A percentile compares a stretch with the other conserved stretches of the same genome.
Conservation (phyloP, 2,888 invertebrate genomes). For the Chalcosyrphus nemorum region DNA sequence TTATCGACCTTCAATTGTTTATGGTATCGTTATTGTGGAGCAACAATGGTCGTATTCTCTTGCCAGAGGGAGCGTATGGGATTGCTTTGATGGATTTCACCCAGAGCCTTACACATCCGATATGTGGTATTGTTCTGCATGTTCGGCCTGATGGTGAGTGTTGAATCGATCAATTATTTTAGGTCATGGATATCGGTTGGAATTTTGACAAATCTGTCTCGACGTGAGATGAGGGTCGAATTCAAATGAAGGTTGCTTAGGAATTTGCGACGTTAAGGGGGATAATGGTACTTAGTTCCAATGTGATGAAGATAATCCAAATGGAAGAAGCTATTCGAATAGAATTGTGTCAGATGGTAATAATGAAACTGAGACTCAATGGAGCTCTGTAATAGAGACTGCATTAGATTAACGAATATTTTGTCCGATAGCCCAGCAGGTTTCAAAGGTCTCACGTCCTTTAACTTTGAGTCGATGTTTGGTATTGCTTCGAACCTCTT, state of each 20-base stretch:
- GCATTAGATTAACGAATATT: too few relatives aligned
- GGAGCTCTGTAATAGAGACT: too few relatives aligned
- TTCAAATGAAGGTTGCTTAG: background rate
- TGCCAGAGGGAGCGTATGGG: background rate
- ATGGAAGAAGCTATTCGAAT: too few relatives aligned
- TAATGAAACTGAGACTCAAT: too few relatives aligned
- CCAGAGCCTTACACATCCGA: background rate
- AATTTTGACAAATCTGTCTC: background rate
- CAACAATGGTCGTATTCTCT: background rate
- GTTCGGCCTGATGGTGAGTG: background rate
- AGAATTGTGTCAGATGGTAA: too few relatives aligned
- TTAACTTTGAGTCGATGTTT: too few relatives aligned
- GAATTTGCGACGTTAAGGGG: background rate
- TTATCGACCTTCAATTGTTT: constrained; percentile 16
- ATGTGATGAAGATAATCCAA: too few relatives aligned
- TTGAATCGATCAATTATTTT: background rate
- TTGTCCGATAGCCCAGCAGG: too few relatives aligned
- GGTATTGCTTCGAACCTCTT: too few relatives aligned
- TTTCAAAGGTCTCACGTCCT: too few relatives aligned
- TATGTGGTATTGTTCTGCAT: background rate
- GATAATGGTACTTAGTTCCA: background rate
- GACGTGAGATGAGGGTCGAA: background rate
- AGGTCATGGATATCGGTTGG: background rate
- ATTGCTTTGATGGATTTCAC: background rate
- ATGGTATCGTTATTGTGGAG: background rate